These are phyloP conservation scores for Gobio gobio DNA, from an alignment of 2,113 vertebrate species.

Conservation along the genomic window DNA sequence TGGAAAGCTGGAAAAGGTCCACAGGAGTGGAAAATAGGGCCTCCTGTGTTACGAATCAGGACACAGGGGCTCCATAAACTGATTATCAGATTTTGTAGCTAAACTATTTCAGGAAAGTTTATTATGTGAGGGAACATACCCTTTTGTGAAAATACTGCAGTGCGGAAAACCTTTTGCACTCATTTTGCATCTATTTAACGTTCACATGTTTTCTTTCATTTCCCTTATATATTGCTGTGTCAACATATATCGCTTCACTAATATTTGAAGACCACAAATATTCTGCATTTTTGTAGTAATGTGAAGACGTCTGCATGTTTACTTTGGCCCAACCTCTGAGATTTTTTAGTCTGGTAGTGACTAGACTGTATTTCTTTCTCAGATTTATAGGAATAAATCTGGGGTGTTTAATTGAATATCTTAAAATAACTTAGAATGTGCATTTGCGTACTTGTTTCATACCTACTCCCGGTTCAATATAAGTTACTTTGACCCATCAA, in stretches of 20 bases:
- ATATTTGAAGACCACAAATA: constrained; percentile 15
- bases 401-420: not conserved
- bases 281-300: constrained; percentile 10
- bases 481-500: not conserved
- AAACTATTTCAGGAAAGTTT: not conserved
- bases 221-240: not conserved
- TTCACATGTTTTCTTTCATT: not conserved
- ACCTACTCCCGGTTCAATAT: not conserved
- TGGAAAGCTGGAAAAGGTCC: constrained; percentile 39
- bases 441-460: not conserved
- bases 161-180: not conserved
- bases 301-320: not conserved
- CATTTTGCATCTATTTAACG: not conserved
- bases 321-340: not conserved
- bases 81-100: constrained; percentile 4
- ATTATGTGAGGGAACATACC: not conserved
- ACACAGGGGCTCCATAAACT: not conserved
- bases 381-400: not conserved
- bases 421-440: not conserved
- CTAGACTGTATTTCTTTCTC: not conserved
- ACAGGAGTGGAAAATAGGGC: constrained; percentile 11
- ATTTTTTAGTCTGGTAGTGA: not conserved
- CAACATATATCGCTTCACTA: not conserved
- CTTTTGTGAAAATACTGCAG: not conserved
- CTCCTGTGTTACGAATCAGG: not conserved